Evolutionary conservation across 2,113 vertebrate species (phyloP).

Genomic region (pig (Sus scrofa)): DNA sequence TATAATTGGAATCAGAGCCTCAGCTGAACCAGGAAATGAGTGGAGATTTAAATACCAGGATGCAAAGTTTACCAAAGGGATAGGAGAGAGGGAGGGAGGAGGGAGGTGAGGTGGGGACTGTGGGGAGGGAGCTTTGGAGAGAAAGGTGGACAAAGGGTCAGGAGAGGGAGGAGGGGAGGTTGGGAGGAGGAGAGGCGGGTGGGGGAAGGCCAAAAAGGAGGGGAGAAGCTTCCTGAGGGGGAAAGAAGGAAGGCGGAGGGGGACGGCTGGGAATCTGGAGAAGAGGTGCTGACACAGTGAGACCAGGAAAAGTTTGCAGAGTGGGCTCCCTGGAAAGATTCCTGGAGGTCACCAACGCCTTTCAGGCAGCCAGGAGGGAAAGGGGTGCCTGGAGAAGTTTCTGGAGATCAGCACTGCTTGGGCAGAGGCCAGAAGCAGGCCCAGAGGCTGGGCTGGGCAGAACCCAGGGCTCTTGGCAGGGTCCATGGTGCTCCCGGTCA

Average conservation of each 20-base stretch:
- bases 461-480: background rate
- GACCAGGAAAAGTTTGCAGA: constrained; percentile 16
- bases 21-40: constrained; percentile 85
- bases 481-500: rapidly evolving
- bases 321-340: constrained; percentile 52
- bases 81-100: background rate
- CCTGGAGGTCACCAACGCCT: constrained; percentile 22
- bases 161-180: background rate
- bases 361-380: background rate
- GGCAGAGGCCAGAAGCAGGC: background rate
- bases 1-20: constrained; percentile 87
- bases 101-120: background rate
- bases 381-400: constrained; percentile 25
- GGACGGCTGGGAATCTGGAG: background rate
- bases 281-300: constrained; percentile 50
- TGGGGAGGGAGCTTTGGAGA: background rate
- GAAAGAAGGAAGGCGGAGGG: background rate
- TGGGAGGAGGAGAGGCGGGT: background rate
- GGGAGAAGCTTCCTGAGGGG: background rate
- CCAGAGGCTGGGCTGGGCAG: background rate
- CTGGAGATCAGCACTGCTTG: background rate
- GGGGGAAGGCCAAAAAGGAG: background rate
- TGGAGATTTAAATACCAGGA: constrained; percentile 86
- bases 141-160: background rate
- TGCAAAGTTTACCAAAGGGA: constrained; percentile 83